Percentiles rank a stretch among this genome's conserved stretches.
Conservation (phyloP, 2,888 invertebrate genomes). For the Cataglyphis altisquamis region DNA sequence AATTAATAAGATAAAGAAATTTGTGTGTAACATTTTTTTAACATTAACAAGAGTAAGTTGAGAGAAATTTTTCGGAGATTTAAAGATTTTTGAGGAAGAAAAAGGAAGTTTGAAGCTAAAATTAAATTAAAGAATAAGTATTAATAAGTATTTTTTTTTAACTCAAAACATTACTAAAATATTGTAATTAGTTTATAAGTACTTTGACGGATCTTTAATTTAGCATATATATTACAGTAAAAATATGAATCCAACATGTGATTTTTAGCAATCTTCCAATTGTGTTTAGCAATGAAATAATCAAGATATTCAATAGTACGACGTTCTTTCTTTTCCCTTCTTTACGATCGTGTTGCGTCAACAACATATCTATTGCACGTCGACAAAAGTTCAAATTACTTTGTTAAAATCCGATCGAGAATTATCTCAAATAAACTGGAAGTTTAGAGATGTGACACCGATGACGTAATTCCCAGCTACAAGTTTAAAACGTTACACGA, state of each 20-base stretch:
- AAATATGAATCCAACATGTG: neutral
- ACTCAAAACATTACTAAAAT: neutral
- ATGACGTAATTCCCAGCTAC: conserved; percentile 61
- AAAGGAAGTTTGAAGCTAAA: neutral
- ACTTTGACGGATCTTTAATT: neutral
- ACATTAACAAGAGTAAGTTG: neutral
- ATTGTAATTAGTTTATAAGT: neutral
- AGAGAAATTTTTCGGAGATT: neutral
- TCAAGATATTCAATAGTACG: conserved; percentile 10
- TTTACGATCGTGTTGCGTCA: neutral
- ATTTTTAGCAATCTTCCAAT: neutral
- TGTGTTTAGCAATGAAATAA: neutral
- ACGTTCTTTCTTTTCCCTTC: conserved; percentile 15
- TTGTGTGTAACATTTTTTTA: neutral
- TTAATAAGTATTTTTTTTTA: neutral
- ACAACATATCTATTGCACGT: neutral
- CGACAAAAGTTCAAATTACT: conserved; percentile 33
- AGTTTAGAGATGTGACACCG: conserved; percentile 27
- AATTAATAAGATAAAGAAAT: neutral
- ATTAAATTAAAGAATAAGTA: neutral
- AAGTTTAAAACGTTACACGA: conserved; percentile 61
- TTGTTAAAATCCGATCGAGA: conserved; percentile 32
- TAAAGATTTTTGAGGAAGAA: neutral
- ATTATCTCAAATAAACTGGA: conserved; percentile 29
- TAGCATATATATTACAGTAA: neutral